Evolutionary conservation across 2,113 vertebrate genomes (phyloP), one percentile per base, ranked within the genome.

Genomic region (Turnix velox): DNA sequence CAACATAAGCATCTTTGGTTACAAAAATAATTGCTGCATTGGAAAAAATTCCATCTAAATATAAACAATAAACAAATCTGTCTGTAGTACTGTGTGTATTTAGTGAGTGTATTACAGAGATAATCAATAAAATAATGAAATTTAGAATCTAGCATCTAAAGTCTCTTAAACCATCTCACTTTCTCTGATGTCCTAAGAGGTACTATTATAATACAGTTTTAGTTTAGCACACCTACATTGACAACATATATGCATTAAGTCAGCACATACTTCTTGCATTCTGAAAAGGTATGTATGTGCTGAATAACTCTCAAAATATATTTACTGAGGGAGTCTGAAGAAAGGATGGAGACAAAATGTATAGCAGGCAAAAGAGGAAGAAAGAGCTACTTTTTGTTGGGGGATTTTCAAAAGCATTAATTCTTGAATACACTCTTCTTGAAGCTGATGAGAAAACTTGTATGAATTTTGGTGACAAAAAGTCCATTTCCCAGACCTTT

Each of bases 371-470:
- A 76, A 79, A 73, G 14, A 66, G 17, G 15, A 86, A 88, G 33
- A 86, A 76, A 83, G 27, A 48, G 16, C 30, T 80, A n/a, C 16
- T 62, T 84, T 74, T 81, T 78, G 19, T 48, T 39, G 61, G 20
- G 15, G 10, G 14, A 55, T 73, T 95, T 94, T 81, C 49, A 31
- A 90, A 92, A 86, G 30, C 46, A 84, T 74, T 81, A 14, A 22
- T 46, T 77, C 92, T 65, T 81, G 15, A 92, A 90, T 63, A 19
- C 40, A 71, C 28, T 90, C 13, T 51, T 80, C 76, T 63, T 84
- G 79, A 90, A 83, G 43, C 27, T 62, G 31, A 68, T 94, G 74
- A 90, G 77, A 95, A 93, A 92, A 80, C 30, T 84, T 71, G 62
- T 52, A 69, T 0, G 18, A 52, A 81, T 80, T 95, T 95, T 74